Percentiles rank a stretch among this genome's conserved stretches.
These are phyloP conservation scores for Chelonia mydas DNA, from an alignment of 2,797 vertebrate genomes.

Conservation along the genomic window DNA sequence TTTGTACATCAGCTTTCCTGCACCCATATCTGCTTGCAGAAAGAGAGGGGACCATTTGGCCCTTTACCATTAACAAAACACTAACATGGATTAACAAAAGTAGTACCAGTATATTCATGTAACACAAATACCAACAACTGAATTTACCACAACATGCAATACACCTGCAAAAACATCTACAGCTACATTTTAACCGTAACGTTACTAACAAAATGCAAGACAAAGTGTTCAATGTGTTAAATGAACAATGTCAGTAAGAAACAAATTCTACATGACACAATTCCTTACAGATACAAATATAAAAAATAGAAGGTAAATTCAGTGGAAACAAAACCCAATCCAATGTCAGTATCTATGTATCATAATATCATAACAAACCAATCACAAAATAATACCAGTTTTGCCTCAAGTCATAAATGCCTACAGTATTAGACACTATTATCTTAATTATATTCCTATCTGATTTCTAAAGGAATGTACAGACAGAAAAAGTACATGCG, in stretches of 20 bases:
- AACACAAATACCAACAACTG: not conserved
- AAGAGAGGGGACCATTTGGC: not conserved
- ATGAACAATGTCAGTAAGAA: not conserved
- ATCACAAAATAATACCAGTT: constrained; percentile 4
- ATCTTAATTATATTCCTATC: constrained; percentile 24
- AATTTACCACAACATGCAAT: not conserved
- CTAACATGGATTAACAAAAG: not conserved
- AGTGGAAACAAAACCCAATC: not conserved
- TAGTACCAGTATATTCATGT: not conserved
- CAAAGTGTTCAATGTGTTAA: not conserved
- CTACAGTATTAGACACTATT: not conserved
- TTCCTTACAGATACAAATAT: not conserved
- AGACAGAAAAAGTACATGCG: not conserved
- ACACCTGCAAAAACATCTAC: not conserved
- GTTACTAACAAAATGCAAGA: not conserved
- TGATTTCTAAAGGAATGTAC: constrained; percentile 19
- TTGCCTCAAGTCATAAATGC: not conserved
- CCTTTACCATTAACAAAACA: not conserved
- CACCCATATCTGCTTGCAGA: not conserved
- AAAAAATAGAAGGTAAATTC: not conserved
- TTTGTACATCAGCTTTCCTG: not conserved
- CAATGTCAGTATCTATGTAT: not conserved
- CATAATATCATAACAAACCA: not conserved
- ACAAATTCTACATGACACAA: not conserved
- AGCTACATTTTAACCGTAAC: not conserved